Percentiles rank a stretch among this genome's conserved stretches.
Conservation (phyloP, 2,888 invertebrate species). For the Coelinius sp. region DNA sequence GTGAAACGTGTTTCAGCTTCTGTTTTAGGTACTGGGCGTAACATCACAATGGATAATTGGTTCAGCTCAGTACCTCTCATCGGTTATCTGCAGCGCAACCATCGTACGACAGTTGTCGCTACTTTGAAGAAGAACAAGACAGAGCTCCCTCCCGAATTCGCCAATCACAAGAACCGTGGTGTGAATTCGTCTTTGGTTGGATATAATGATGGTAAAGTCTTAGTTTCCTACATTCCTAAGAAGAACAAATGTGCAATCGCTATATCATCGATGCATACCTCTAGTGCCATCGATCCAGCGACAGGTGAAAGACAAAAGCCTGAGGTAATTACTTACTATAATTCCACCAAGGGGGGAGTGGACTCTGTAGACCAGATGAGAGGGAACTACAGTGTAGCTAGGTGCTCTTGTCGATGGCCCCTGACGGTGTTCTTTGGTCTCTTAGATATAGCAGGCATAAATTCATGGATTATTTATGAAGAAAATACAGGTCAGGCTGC, state of each 20-base stretch:
- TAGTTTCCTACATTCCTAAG: conserved; percentile 55
- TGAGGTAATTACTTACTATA: conserved; percentile 45
- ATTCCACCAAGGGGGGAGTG: conserved; percentile 45
- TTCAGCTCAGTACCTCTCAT: conserved; percentile 54
- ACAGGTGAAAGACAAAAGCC: conserved; percentile 39
- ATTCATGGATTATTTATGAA: conserved; percentile 34
- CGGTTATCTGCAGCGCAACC: conserved; percentile 46
- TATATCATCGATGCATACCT: conserved; percentile 47
- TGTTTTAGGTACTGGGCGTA: conserved; percentile 51
- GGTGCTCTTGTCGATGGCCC: conserved; percentile 57
- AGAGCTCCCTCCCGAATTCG: conserved; percentile 43
- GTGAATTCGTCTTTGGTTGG: conserved; percentile 31
- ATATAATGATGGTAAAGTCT: conserved; percentile 31
- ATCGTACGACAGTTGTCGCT: conserved; percentile 45
- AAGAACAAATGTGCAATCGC: conserved; percentile 49
- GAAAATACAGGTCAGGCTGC: not conserved
- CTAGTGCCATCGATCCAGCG: conserved; percentile 36
- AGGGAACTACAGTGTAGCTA: conserved; percentile 42
- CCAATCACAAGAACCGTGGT: conserved; percentile 32
- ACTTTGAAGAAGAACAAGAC: conserved; percentile 49
- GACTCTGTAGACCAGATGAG: conserved; percentile 44
- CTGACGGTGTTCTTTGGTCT: conserved; percentile 47
- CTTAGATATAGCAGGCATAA: conserved; percentile 55
- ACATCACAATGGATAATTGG: conserved; percentile 56
- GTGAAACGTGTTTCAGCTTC: conserved; percentile 48